phyloP scores from a whole-genome alignment of 1,140 invertebrate species.

The Drosophila nigromelanica region DNA sequence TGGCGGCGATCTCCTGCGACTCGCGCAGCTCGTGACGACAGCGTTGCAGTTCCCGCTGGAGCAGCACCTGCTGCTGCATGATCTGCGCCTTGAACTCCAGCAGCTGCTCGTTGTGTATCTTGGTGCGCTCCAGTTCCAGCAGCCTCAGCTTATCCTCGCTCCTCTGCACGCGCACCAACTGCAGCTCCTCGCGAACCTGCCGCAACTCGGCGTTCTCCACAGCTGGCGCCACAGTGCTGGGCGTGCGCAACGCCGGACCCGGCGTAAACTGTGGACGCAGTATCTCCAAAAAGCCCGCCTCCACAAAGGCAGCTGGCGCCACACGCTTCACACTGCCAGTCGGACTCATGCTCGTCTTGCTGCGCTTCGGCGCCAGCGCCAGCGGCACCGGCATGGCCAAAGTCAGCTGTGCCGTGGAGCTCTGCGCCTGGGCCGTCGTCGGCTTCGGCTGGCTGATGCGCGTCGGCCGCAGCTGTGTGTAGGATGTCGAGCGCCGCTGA shows the following conservation, averaged over 20 bases:
- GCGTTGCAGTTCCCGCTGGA: conserved; percentile 94
- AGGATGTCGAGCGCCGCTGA: conserved; percentile 68
- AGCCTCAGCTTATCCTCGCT: conserved; percentile 94
- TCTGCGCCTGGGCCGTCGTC: conserved; percentile 69
- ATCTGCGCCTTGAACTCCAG: conserved; percentile 96
- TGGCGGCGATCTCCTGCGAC: conserved; percentile 91
- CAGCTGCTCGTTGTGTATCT: conserved; percentile 93
- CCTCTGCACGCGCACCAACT: conserved; percentile 93
- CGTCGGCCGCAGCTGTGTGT: conserved; percentile 67
- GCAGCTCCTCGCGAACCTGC: conserved; percentile 94
- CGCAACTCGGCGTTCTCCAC: conserved; percentile 89
- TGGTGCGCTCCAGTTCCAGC: conserved; percentile 94
- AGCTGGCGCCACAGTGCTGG: conserved; percentile 76
- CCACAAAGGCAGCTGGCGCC: conserved; percentile 66
- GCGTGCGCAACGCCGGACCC: conserved; percentile 89
- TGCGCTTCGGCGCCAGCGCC: conserved; percentile 73
- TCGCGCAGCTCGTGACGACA: conserved; percentile 94
- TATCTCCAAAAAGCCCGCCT: conserved; percentile 96
- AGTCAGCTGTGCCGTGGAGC: conserved; percentile 63
- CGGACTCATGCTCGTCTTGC: conserved; percentile 79
- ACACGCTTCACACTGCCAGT: conserved; percentile 65
- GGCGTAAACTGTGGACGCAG: conserved; percentile 93
- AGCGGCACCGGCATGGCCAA: conserved; percentile 65
- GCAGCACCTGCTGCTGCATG: conserved; percentile 94
- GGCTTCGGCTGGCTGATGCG: conserved; percentile 76